phyloP scores from a whole-genome alignment of 2,888 invertebrate genomes.

The Drosophila siamana region DNA sequence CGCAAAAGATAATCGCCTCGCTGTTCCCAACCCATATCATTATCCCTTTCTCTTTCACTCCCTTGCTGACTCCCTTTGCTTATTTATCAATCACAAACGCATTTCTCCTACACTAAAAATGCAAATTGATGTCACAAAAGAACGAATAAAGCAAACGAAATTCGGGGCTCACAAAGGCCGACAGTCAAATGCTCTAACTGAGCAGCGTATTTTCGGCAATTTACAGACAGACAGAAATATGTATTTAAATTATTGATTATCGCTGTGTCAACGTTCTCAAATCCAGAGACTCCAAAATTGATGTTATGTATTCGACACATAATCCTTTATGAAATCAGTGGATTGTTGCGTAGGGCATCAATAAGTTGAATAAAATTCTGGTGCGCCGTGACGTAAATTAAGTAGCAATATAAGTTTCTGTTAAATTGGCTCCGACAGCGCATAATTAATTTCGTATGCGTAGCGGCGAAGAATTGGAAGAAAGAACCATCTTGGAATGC shows the following conservation, averaged over 20 bases:
- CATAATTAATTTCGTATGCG: conserved; percentile 80
- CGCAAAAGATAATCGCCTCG: conserved; percentile 69
- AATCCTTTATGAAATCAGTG: no score
- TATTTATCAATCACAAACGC: conserved; percentile 69
- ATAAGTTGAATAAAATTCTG: conserved; percentile 60
- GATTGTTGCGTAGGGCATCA: conserved; percentile 11
- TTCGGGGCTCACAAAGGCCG: not conserved
- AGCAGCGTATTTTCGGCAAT: no score
- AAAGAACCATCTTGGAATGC: conserved; percentile 68
- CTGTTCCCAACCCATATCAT: conserved; percentile 42
- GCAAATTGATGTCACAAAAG: conserved; percentile 63
- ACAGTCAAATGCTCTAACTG: not conserved
- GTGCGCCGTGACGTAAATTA: conserved; percentile 78
- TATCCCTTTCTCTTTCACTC: conserved; percentile 5
- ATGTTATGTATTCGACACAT: not conserved
- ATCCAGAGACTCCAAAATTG: not conserved
- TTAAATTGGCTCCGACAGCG: conserved; percentile 74
- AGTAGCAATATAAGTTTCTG: conserved; percentile 77
- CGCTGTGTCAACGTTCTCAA: no score
- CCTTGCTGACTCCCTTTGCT: not conserved
- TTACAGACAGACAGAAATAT: no score
- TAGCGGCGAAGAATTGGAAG: conserved; percentile 62
- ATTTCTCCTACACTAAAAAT: conserved; percentile 71
- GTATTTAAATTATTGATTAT: no score
- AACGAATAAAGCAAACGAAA: conserved; percentile 18